These are phyloP conservation scores for Dasysyrphus albostriatus DNA, from an alignment of 2,888 invertebrate species.

Conservation along the genomic window DNA sequence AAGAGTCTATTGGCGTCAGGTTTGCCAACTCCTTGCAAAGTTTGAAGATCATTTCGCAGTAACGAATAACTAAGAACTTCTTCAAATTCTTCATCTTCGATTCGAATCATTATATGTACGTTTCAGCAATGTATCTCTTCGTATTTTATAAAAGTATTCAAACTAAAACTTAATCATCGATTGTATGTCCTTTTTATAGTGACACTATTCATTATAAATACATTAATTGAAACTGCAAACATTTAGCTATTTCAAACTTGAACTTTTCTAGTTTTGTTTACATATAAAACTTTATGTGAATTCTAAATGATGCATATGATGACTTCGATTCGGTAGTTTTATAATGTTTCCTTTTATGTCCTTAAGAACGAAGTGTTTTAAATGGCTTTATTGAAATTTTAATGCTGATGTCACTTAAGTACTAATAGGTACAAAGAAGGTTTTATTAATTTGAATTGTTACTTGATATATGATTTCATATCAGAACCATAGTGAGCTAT, in stretches of 20 bases:
- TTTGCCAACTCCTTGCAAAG: constrained; percentile 23
- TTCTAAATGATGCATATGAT: neutral
- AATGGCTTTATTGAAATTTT: too few relatives aligned
- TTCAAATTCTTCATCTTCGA: constrained; percentile 71
- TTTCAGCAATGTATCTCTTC: neutral
- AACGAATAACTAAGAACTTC: constrained; percentile 53
- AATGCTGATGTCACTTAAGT: too few relatives aligned
- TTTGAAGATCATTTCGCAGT: constrained; percentile 56
- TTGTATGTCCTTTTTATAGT: constrained; percentile 34
- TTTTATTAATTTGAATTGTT: too few relatives aligned
- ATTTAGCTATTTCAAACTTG: constrained; percentile 1
- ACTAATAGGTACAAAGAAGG: too few relatives aligned
- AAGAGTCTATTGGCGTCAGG: constrained; percentile 39
- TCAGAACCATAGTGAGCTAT: too few relatives aligned
- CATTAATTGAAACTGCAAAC: constrained; percentile 54
- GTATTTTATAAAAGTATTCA: neutral
- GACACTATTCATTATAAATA: constrained; percentile 45
- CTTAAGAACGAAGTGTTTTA: too few relatives aligned
- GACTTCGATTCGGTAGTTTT: too few relatives aligned
- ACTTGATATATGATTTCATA: too few relatives aligned
- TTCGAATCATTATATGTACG: constrained; percentile 42
- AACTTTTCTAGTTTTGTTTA: neutral
- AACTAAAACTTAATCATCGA: neutral
- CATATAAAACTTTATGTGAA: neutral
- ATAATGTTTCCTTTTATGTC: too few relatives aligned